Percentiles rank a stretch among this genome's conserved stretches.
Conservation (phyloP, 37 sponge, comb jelly and placozoan genomes). For the Hormiphora californensis region DNA sequence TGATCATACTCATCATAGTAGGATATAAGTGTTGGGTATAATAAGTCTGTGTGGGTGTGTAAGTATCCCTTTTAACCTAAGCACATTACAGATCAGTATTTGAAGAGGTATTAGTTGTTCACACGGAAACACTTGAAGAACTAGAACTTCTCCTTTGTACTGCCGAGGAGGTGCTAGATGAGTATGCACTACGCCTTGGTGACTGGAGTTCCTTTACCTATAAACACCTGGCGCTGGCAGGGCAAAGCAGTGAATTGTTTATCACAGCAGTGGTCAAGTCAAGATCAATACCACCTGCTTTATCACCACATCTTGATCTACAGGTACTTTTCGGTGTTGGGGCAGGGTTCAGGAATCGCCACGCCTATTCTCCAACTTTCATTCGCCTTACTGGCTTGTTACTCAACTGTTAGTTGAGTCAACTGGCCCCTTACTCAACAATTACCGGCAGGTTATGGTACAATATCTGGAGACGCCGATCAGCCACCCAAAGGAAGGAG, state of each 20-base stretch:
- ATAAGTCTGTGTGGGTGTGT: no score
- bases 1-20: no score
- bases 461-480: slow-evolving; percentile 32
- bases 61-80: background rate
- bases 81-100: background rate
- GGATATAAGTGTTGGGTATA: no score
- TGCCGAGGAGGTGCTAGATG: slow-evolving; percentile 4
- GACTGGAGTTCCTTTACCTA: background rate
- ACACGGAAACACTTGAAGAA: slow-evolving; percentile 11
- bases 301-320: background rate
- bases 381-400: background rate
- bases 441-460: background rate
- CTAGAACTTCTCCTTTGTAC: background rate
- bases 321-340: no score
- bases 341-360: no score
- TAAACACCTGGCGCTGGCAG: background rate
- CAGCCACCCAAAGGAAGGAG: background rate
- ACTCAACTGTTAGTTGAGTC: background rate
- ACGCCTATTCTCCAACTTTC: no score
- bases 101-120: slow-evolving; percentile 25
- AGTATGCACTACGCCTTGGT: background rate
- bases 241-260: background rate
- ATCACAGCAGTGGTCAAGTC: background rate
- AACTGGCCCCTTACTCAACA: background rate
- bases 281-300: background rate